These are phyloP conservation scores for Agonopterix heracliana DNA, from an alignment of 2,888 invertebrate genomes.

Conservation along the genomic window DNA sequence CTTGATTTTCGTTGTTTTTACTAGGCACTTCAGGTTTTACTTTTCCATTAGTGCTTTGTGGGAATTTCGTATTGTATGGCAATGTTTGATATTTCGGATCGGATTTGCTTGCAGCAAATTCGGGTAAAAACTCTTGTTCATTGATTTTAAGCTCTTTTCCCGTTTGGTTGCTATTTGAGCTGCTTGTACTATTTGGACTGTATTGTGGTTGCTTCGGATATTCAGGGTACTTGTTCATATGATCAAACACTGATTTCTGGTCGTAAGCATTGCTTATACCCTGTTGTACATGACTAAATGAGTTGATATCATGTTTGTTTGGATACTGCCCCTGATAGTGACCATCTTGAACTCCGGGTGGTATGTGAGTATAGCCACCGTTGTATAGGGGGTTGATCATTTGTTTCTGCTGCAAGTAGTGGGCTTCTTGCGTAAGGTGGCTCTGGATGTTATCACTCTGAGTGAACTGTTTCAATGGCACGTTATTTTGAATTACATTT, in stretches of 20 bases:
- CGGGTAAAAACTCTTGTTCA: constrained; percentile 76
- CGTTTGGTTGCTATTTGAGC: constrained; percentile 68
- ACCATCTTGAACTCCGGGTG: constrained; percentile 45
- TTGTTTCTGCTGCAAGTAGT: constrained; percentile 74
- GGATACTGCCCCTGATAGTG: constrained; percentile 62
- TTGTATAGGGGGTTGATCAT: constrained; percentile 67
- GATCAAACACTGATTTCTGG: constrained; percentile 60
- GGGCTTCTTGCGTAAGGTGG: constrained; percentile 68
- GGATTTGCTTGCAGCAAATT: constrained; percentile 87
- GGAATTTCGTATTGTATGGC: constrained; percentile 92
- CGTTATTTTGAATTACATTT: constrained; percentile 68
- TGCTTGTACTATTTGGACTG: constrained; percentile 74
- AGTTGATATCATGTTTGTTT: constrained; percentile 53
- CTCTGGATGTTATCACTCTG: constrained; percentile 67
- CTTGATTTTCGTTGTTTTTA: constrained; percentile 48
- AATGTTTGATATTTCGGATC: constrained; percentile 95
- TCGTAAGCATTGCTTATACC: constrained; percentile 67
- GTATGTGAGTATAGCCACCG: constrained; percentile 54
- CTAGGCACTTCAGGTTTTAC: constrained; percentile 55
- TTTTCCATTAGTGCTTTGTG: constrained; percentile 73
- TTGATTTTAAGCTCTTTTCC: constrained; percentile 68
- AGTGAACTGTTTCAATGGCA: constrained; percentile 72
- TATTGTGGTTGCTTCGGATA: constrained; percentile 72
- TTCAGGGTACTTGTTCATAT: constrained; percentile 67
- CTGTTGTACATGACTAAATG: constrained; percentile 62